Base-by-base conservation (phyloP, 2,888 invertebrate genomes). In the Heteromyza rotundicornis region DNA sequence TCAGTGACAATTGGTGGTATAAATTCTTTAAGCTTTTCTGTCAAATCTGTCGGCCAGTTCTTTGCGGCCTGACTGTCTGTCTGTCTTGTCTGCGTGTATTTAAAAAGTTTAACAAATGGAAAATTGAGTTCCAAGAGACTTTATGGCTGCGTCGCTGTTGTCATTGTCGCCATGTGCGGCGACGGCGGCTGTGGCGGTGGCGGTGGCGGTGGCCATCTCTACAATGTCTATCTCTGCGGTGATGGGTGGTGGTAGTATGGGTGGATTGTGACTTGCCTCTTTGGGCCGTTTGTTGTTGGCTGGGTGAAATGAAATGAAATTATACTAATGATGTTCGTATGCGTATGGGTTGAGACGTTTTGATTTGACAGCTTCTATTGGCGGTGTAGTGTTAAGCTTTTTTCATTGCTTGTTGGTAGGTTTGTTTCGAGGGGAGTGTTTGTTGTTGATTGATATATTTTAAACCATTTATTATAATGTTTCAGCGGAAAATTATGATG, bases 151-250 rank as follows among this genome's bases (percentile, higher is more conserved):
- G 47, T 19, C 20, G 47, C 47, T 19, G 47, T 20, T 20, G 17
- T 47, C 47, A 19, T 47, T 47, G 47, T 47, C 19, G 47, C 19
- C 47, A 19, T 47, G 40, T 40, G 40, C 40, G 40, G 40, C 40
- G 10, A 7, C 40, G 7, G 3, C n/a, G 16, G n/a, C 40, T 40
- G 16, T 3, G 8, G 12, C 40, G n/a, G n/a, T 40, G 40, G 2
- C 40, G 3, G 40, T 40, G 40, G 14, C 40, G 40, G 14, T n/a
- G 5, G 40, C 14, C 40, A 40, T 40, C n/a, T 7, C 14, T 3
- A 3, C 40, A 5, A 27, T 27, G 27, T n/a, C n/a, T n/a, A n/a
- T n/a, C n/a, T n/a, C n/a, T 27, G 27, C 27, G 27, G 27, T 10
- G n/a, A n/a, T n/a, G n/a, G n/a, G n/a, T n/a, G n/a, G n/a, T n/a